Evolutionary conservation across 2,113 vertebrate genomes (phyloP).

Genomic region (Amphiprion percula): DNA sequence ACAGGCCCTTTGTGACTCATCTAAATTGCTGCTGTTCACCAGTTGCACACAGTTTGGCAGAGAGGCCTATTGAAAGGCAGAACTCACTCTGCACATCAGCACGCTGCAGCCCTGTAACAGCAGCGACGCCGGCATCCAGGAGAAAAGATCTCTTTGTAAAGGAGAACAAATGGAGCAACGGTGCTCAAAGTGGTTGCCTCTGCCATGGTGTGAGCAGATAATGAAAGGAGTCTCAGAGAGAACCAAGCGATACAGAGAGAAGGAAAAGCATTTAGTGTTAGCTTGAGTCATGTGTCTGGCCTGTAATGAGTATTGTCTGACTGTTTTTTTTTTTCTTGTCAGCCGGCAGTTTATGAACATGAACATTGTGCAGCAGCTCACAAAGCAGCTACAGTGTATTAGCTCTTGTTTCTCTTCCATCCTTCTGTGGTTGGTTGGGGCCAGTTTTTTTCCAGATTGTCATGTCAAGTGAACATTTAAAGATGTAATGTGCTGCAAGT

Average conservation of each 20-base stretch:
- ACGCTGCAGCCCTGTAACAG: conserved; percentile 19
- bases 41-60: conserved; percentile 35
- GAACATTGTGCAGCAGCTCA: background rate
- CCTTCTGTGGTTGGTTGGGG: background rate
- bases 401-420: background rate
- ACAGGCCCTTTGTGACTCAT: conserved; percentile 69
- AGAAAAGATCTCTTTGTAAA: conserved; percentile 72
- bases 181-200: conserved; percentile 50
- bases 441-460: background rate
- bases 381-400: background rate
- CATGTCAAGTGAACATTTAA: background rate
- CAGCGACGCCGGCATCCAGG: conserved; percentile 37
- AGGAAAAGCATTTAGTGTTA: conserved; percentile 18
- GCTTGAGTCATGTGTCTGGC: conserved; percentile 39
- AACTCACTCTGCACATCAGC: conserved; percentile 48
- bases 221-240: conserved; percentile 57
- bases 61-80: conserved; percentile 46
- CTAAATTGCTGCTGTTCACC: conserved; percentile 62
- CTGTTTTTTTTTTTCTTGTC: conserved; percentile 5
- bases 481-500: background rate
- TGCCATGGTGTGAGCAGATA: conserved; percentile 59
- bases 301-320: conserved; percentile 34
- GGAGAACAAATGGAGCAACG: conserved; percentile 67
- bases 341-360: background rate
- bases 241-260: conserved; percentile 14